Evolutionary conservation across 2,888 invertebrate species (phyloP), one percentile per base, ranked within the genome.

Genomic region (Bimastos eiseni): DNA sequence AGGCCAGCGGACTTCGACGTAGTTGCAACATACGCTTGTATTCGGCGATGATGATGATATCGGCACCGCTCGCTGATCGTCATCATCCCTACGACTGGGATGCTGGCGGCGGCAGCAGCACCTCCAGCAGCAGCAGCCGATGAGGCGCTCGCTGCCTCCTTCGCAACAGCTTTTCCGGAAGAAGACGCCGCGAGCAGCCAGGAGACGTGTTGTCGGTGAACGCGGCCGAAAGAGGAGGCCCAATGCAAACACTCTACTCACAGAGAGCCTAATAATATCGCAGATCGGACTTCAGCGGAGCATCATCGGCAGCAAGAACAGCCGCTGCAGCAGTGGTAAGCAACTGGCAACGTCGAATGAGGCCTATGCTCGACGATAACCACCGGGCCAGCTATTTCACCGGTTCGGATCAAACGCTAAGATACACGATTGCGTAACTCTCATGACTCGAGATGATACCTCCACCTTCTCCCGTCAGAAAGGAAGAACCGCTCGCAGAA

Each of bases 31-130:
- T n/a, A n/a, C n/a, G 70, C 13, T n/a, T 30, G 70, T 70, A 70
- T 70, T n/a, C 70, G 70, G 70, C 70, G 70, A 70, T 70, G 70
- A 70, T 70, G 55, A 55, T 55, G 70, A 70, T 70, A n/a, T 70
- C n/a, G 70, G 70, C 70, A 70, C n/a, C 70, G 70, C 30, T 70
- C 70, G 70, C 70, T 70, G 8, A 8, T 70, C 70, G 70, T 70
- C 70, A 70, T 70, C 70, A 70, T 70, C 70, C 70, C 70, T 70
- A 70, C 70, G 70, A 70, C 70, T 70, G n/a, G 70, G 70, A 70
- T n/a, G 70, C 70, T 70, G 70, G 70, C 70, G 70, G 70, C 70
- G n/a, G n/a, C n/a, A n/a, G 70, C n/a, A 30, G 6, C 24, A 3
- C 11, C 55, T n/a, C 30, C 70, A 11, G 11, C n/a, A n/a, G 70